These are phyloP conservation scores for Trissonchulus sp. DNA, from an alignment of 2,888 invertebrate species.

Conservation along the genomic window DNA sequence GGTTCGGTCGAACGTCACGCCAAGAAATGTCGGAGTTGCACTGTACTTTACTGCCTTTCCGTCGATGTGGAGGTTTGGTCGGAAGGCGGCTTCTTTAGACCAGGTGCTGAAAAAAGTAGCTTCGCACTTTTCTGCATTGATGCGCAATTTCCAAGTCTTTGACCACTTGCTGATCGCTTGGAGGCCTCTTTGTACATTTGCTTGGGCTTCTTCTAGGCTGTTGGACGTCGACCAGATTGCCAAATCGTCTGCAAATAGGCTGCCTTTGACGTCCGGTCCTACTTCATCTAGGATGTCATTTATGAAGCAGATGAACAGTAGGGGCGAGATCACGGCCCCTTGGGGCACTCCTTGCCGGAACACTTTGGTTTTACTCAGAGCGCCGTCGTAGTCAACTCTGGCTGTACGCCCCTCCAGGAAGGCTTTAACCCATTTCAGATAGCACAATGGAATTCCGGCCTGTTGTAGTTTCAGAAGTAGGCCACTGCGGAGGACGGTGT, in stretches of 20 bases:
- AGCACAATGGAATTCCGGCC: background rate
- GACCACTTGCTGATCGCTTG: background rate
- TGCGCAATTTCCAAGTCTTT: background rate
- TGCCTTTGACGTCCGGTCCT: background rate
- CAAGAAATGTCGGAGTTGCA: background rate
- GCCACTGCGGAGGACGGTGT: background rate
- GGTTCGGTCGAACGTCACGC: background rate
- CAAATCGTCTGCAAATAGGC: conserved; percentile 10
- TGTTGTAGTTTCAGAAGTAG: background rate
- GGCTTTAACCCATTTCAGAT: background rate
- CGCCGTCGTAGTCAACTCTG: background rate
- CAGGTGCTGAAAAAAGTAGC: background rate
- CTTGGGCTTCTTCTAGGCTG: background rate
- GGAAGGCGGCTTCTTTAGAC: background rate
- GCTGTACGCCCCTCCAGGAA: background rate
- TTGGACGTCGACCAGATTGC: conserved; percentile 8
- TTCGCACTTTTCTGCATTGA: conserved; percentile 2
- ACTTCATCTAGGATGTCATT: conserved; percentile 14
- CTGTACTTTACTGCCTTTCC: background rate
- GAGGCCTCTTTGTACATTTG: conserved; percentile 3
- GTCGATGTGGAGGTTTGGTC: background rate
- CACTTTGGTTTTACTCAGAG: background rate
- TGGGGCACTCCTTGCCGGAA: conserved; percentile 6
- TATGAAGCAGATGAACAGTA: conserved; percentile 12
- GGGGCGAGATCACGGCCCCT: background rate